Conservation (phyloP, 2,113 vertebrate genomes). For the Stomatorhinus ivindoensis region DNA sequence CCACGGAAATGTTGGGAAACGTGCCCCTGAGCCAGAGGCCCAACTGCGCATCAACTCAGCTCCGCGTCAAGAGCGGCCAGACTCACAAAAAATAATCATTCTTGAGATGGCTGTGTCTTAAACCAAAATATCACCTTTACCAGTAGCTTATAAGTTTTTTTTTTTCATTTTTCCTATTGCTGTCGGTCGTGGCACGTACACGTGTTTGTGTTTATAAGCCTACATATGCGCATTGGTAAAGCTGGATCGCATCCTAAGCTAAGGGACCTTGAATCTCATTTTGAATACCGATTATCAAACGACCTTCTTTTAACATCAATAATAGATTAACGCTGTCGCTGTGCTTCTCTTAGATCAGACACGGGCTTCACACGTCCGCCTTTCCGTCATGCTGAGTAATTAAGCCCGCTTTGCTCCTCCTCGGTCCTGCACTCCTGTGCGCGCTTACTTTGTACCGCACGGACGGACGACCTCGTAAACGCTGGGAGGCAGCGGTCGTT, state of each 20-base stretch:
- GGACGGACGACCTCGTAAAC: slow-evolving; percentile 6
- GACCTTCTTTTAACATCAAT: background rate
- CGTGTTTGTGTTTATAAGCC: background rate
- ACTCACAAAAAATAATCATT: background rate
- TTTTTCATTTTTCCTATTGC: background rate
- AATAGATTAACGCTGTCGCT: background rate
- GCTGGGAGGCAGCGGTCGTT: background rate
- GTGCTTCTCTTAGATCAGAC: background rate
- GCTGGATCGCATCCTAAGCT: background rate
- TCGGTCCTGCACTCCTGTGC: background rate
- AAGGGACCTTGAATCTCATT: background rate
- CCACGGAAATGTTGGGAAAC: background rate
- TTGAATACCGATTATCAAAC: background rate
- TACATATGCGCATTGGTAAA: background rate
- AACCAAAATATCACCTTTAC: background rate
- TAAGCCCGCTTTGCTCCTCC: background rate
- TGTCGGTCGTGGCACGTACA: background rate
- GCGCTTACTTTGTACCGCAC: background rate
- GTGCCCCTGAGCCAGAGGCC: background rate
- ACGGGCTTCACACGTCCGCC: background rate
- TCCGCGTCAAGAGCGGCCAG: background rate
- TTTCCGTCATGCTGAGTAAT: background rate
- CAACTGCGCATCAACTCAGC: background rate
- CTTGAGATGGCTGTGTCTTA: background rate
- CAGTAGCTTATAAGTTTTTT: background rate